Evolutionary conservation across 2,888 invertebrate genomes (phyloP).

Genomic region (Gonocerus acuteangulatus): DNA sequence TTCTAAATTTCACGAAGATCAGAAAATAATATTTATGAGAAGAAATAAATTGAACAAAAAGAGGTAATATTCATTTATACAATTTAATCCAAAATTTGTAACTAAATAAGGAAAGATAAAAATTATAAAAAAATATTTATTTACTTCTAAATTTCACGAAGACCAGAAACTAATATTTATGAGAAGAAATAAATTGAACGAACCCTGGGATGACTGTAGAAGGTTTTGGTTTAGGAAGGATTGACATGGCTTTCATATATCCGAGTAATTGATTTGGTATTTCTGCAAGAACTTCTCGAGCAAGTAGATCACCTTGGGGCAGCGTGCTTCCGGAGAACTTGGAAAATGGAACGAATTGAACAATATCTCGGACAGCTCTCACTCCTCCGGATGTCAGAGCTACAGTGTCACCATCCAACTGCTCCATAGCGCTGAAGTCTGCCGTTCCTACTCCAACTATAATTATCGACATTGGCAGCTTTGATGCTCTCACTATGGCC

Average conservation of each 20-base stretch:
- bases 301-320: slow-evolving; percentile 43
- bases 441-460: slow-evolving; percentile 47
- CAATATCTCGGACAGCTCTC: slow-evolving; percentile 52
- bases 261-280: slow-evolving; percentile 48
- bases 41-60: too few species aligned
- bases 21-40: too few species aligned
- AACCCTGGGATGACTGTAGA: slow-evolving; percentile 39
- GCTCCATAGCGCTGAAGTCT: slow-evolving; percentile 41
- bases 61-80: too few species aligned
- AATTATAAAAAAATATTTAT: too few species aligned
- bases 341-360: slow-evolving; percentile 52
- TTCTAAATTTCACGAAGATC: too few species aligned
- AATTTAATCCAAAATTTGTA: too few species aligned
- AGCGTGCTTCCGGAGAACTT: slow-evolving; percentile 42
- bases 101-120: too few species aligned
- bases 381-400: slow-evolving; percentile 38
- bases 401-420: slow-evolving; percentile 40
- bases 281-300: slow-evolving; percentile 53
- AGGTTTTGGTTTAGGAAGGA: slow-evolving; percentile 44
- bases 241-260: slow-evolving; percentile 46
- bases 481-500: slow-evolving; percentile 45
- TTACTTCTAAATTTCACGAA: too few species aligned
- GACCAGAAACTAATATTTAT: too few species aligned
- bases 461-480: slow-evolving; percentile 51
- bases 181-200: slow-evolving; percentile 3